Evolutionary conservation across 2,888 invertebrate genomes (phyloP).

Genomic region (Pollenia amentaria): DNA sequence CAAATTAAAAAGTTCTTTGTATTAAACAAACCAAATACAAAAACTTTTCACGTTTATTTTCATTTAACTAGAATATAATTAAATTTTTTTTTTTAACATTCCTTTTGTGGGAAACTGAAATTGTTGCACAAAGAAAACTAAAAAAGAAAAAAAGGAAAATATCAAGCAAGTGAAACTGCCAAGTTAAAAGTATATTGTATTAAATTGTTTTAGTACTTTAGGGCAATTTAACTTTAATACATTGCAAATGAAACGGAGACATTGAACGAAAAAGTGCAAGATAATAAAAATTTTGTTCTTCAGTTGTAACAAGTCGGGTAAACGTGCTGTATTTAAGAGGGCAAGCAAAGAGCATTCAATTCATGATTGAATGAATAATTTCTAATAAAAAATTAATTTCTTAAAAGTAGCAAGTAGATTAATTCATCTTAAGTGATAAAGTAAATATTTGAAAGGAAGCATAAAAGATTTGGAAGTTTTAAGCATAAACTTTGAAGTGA

Average conservation of each 20-base stretch:
- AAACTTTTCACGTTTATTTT: slow-evolving; percentile 40
- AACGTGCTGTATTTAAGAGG: background rate
- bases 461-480: background rate
- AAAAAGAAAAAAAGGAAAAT: slow-evolving; percentile 4
- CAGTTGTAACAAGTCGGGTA: background rate
- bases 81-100: background rate
- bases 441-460: background rate
- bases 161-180: slow-evolving; percentile 22
- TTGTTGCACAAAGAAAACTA: background rate
- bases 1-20: background rate
- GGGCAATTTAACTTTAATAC: slow-evolving; percentile 54
- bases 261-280: background rate
- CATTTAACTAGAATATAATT: slow-evolving; percentile 26
- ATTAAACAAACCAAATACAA: background rate
- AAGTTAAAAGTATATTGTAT: slow-evolving; percentile 50
- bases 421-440: background rate
- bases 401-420: background rate
- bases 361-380: slow-evolving; percentile 27
- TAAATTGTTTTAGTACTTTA: slow-evolving; percentile 56
- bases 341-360: background rate
- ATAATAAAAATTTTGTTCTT: background rate
- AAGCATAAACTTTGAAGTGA: no score
- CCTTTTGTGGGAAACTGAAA: background rate
- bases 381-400: slow-evolving; percentile 22
- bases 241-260: slow-evolving; percentile 25